A percentile compares a stretch with the other conserved stretches of the same genome.
phyloP scores from a whole-genome alignment of 2,113 vertebrate genomes.

The Pygoscelis antarcticus region DNA sequence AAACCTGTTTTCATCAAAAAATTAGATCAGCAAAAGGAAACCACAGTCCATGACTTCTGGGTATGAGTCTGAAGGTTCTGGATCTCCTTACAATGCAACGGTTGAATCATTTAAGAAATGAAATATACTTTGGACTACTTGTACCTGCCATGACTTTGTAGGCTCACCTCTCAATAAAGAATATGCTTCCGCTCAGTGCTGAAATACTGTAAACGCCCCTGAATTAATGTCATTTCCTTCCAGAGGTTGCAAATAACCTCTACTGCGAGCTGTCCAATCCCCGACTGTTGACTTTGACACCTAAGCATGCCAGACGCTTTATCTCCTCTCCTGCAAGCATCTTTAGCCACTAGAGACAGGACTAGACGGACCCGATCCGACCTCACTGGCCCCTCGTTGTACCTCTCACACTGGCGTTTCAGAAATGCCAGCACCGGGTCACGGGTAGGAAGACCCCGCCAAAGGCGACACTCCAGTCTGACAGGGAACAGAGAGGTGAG shows the following conservation, averaged over 20 bases:
- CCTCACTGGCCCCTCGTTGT: accelerated
- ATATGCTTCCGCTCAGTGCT: background rate
- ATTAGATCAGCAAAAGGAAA: background rate
- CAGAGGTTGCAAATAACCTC: background rate
- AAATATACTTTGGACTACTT: background rate
- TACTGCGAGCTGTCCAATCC: background rate
- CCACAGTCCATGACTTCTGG: background rate
- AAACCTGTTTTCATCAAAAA: background rate
- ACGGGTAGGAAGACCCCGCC: accelerated
- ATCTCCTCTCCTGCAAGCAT: background rate
- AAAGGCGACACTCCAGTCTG: too few relatives aligned
- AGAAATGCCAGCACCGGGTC: accelerated
- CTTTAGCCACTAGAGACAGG: accelerated
- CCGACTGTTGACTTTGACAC: background rate
- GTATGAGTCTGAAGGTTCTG: background rate
- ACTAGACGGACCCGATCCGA: accelerated
- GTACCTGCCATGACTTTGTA: background rate
- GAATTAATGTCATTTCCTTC: background rate
- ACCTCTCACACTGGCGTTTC: background rate
- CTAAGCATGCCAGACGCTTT: background rate
- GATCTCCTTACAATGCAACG: background rate
- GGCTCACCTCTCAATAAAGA: background rate
- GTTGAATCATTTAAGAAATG: background rate
- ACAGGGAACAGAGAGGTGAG: accelerated
- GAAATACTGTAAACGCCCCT: background rate